These are phyloP conservation scores for Polymixis lichenea DNA, from an alignment of 2,888 invertebrate species.

Conservation along the genomic window DNA sequence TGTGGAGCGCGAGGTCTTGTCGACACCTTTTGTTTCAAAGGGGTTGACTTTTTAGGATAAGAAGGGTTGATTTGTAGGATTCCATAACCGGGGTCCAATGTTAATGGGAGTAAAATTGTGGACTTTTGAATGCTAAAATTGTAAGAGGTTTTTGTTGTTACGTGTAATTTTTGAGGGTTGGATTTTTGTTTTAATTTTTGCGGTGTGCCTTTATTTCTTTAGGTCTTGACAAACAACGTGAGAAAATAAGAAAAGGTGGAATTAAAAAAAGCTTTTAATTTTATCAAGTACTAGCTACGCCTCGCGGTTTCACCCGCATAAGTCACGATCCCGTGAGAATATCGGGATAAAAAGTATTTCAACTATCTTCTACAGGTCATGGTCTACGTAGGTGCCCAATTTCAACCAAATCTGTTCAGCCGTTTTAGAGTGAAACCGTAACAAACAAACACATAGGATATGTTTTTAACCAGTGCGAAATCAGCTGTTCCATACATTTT, in stretches of 20 bases:
- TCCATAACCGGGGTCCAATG: constrained; percentile 52
- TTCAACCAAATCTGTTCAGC: too few relatives aligned
- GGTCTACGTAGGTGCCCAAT: too few relatives aligned
- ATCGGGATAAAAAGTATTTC: too few relatives aligned
- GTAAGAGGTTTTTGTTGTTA: constrained; percentile 30
- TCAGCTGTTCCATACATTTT: too few relatives aligned
- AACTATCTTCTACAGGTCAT: too few relatives aligned
- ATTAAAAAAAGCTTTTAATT: neutral
- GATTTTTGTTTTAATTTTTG: constrained; percentile 12
- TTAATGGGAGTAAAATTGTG: constrained; percentile 54
- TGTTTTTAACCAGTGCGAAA: too few relatives aligned
- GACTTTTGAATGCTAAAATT: constrained; percentile 41
- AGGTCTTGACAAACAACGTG: neutral
- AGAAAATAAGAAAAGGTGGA: neutral
- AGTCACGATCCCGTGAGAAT: too few relatives aligned
- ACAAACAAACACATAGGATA: too few relatives aligned
- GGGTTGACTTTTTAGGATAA: constrained; percentile 69
- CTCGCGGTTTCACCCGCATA: neutral
- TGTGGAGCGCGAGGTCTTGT: constrained; percentile 68
- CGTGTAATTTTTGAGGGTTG: neutral
- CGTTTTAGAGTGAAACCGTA: too few relatives aligned
- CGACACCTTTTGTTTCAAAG: constrained; percentile 78
- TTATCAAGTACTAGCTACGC: neutral
- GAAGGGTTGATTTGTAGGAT: constrained; percentile 70
- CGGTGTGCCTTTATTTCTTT: neutral